Base-by-base conservation (phyloP, 1,140 invertebrate genomes). In the Philotrypesis tridentata region DNA sequence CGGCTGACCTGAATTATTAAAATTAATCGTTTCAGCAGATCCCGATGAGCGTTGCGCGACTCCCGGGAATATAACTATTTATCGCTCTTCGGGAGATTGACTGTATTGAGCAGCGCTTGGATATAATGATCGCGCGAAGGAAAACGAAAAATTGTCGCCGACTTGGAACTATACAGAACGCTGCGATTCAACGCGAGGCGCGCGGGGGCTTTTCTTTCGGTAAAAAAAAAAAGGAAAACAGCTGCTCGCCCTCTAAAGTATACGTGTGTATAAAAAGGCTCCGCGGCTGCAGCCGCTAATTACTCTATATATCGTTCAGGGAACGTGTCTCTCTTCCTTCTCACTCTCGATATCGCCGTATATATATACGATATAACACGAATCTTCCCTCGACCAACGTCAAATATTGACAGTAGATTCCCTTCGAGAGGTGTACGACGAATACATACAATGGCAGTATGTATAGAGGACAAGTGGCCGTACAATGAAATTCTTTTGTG, bases 211-310 rank as follows among this genome's bases (percentile, higher is more conserved):
- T n/a, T n/a, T n/a, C n/a, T n/a, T n/a, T n/a, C n/a, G n/a, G n/a
- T n/a, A n/a, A n/a, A n/a, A 78, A 78, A 76, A 78, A 78, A 37
- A 17, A 78, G 65, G n/a, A 78, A 78, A 78, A 78, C 75, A 78
- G 61, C 75, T 78, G 75, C 74, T 68, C 40, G 27, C 68, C 68
- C 65, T 63, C 55, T 48, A 78, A 37, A 21, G 21, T 17, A n/a
- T 7, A 37, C 25, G 12, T 29, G 29, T 29, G 11, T 77, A 48
- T 29, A 77, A 31, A 48, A 21, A n/a, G n/a, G n/a, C n/a, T n/a
- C n/a, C 17, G 25, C 73, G 60, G 60, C 55, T 40, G 73, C 55
- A 12, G 29, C 11, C 9, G 29, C 75, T 78, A 78, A 78, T 78
- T 78, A 78, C 63, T 78, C n/a, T n/a, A n/a, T n/a, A n/a, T n/a